Conservation (phyloP, 2,113 vertebrate species). For the Agelaius tricolor region DNA sequence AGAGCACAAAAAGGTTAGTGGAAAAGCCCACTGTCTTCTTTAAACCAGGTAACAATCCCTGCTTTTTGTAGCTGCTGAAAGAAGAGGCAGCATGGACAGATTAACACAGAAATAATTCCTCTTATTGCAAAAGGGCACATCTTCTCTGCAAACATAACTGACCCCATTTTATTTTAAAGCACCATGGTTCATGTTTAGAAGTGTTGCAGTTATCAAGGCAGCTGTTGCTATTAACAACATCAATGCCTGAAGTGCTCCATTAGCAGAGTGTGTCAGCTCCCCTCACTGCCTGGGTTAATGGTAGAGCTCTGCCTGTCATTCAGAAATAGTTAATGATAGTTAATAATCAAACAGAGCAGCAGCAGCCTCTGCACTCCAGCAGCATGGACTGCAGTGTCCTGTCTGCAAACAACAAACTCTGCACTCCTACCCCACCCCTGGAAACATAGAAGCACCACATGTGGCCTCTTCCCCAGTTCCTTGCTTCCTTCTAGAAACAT, state of each 20-base stretch:
- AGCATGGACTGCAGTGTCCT: neutral
- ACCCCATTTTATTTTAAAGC: neutral
- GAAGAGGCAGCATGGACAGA: neutral
- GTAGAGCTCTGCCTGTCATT: neutral
- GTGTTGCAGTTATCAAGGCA: neutral
- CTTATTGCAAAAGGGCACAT: neutral
- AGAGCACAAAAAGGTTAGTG: neutral
- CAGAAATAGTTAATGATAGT: neutral
- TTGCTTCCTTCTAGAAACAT: neutral
- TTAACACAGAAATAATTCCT: neutral
- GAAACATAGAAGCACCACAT: neutral
- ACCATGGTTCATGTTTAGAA: neutral
- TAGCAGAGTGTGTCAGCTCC: neutral
- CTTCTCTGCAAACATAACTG: neutral
- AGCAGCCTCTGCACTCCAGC: neutral
- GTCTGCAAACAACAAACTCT: neutral
- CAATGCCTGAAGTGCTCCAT: neutral
- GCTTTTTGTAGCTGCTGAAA: neutral
- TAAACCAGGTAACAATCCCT: neutral
- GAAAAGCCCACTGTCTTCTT: neutral
- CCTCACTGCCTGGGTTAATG: neutral
- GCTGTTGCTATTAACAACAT: neutral
- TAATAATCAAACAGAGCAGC: conserved; percentile 29
- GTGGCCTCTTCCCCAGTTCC: neutral
- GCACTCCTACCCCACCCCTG: neutral